phyloP scores from a whole-genome alignment of 2,113 vertebrate species.

The Stictonetta naevosa region DNA sequence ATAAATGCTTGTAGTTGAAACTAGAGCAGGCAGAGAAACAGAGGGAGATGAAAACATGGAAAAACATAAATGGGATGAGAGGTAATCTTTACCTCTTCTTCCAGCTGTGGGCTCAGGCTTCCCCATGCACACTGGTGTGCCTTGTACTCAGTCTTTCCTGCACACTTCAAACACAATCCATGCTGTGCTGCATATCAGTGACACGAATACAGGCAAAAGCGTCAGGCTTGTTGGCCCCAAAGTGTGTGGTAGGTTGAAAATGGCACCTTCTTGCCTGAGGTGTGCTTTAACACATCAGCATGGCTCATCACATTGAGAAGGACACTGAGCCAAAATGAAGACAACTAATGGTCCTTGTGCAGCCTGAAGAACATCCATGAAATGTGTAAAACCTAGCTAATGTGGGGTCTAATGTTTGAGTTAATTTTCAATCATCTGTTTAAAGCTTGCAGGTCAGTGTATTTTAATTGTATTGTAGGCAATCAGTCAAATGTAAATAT shows the following conservation, averaged over 20 bases:
- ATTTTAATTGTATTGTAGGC: constrained; percentile 13
- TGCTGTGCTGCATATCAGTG: not conserved
- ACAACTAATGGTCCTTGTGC: not conserved
- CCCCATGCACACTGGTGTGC: not conserved
- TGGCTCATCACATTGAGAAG: not conserved
- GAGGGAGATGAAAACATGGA: not conserved
- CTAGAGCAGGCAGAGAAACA: not conserved
- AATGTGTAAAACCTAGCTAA: not conserved
- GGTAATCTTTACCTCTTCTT: not conserved
- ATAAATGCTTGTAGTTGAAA: not conserved
- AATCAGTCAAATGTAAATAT: constrained; percentile 5
- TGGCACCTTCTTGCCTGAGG: not conserved
- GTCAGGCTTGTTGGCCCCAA: not conserved
- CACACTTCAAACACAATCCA: not conserved
- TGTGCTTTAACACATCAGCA: not conserved
- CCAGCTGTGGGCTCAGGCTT: not conserved
- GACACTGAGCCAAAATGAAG: not conserved
- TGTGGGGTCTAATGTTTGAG: not conserved
- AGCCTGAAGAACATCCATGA: not conserved
- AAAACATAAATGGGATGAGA: not conserved
- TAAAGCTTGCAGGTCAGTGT: constrained; percentile 34
- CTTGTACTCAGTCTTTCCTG: not conserved
- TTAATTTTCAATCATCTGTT: constrained; percentile 37
- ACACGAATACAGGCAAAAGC: not conserved
- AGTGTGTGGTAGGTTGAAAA: not conserved